These are phyloP conservation scores for Melanostoma scalare DNA, from an alignment of 2,888 invertebrate genomes.

Conservation along the genomic window DNA sequence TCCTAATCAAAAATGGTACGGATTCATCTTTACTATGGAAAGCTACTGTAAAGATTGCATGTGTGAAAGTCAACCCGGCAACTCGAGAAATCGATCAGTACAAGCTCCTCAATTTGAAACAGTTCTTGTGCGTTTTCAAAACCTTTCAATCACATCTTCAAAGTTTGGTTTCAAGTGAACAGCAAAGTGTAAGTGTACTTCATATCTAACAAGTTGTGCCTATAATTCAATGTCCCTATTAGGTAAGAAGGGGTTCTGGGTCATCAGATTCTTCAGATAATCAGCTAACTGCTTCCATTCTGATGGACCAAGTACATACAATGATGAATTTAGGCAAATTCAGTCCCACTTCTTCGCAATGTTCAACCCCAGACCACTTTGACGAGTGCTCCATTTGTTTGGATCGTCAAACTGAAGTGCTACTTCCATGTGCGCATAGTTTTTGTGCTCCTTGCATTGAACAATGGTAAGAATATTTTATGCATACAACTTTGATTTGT, in stretches of 20 bases:
- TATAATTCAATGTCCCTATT: background rate
- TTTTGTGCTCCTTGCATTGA: slow-evolving; percentile 88
- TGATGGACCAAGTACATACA: slow-evolving; percentile 80
- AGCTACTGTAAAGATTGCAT: slow-evolving; percentile 86
- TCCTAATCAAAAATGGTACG: slow-evolving; percentile 86
- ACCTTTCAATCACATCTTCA: slow-evolving; percentile 83
- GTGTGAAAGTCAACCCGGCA: slow-evolving; percentile 84
- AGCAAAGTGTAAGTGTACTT: slow-evolving; percentile 75
- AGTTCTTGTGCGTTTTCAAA: slow-evolving; percentile 86
- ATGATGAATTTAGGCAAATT: slow-evolving; percentile 72
- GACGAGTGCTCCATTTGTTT: slow-evolving; percentile 89
- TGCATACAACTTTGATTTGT: too few relatives aligned
- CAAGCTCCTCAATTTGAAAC: slow-evolving; percentile 85
- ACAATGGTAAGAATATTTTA: slow-evolving; percentile 85
- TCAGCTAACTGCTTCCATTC: slow-evolving; percentile 79
- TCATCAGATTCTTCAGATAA: slow-evolving; percentile 46
- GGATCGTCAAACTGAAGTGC: slow-evolving; percentile 87
- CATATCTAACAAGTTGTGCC: background rate
- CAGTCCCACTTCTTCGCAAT: slow-evolving; percentile 73
- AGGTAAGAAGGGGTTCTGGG: slow-evolving; percentile 59
- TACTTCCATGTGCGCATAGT: slow-evolving; percentile 87
- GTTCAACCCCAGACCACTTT: slow-evolving; percentile 78
- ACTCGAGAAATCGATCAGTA: slow-evolving; percentile 84
- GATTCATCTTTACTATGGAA: slow-evolving; percentile 87
- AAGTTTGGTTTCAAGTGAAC: slow-evolving; percentile 78